These are phyloP conservation scores for Mesitornis unicolor DNA, from an alignment of 2,113 vertebrate species.

Conservation along the genomic window DNA sequence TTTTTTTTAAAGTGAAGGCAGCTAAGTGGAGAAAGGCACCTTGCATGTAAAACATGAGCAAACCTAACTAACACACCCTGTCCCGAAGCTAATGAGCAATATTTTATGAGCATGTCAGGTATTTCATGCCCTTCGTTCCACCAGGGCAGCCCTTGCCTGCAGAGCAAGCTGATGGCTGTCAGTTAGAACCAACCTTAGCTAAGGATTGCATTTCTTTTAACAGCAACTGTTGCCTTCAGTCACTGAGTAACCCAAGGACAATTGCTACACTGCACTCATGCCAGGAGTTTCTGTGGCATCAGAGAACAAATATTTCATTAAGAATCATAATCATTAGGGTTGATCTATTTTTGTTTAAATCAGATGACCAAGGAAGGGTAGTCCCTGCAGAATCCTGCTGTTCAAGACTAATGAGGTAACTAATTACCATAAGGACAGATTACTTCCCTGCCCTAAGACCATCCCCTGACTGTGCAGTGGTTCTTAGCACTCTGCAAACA, in stretches of 20 bases:
- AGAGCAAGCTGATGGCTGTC: neutral
- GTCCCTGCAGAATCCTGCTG: neutral
- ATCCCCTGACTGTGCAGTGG: neutral
- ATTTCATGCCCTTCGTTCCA: neutral
- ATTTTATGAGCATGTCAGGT: neutral
- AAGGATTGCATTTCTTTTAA: neutral
- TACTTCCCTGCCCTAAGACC: neutral
- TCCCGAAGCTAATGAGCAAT: neutral
- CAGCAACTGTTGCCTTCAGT: constrained; percentile 34
- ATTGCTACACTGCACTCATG: neutral
- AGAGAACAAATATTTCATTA: neutral
- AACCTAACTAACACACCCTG: neutral
- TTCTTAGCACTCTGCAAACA: neutral
- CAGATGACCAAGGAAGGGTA: neutral
- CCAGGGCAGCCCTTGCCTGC: neutral
- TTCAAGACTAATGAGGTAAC: neutral
- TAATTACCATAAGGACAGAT: neutral
- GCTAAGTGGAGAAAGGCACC: neutral
- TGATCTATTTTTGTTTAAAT: neutral
- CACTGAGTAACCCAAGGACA: neutral
- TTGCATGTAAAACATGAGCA: neutral
- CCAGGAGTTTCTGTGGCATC: neutral
- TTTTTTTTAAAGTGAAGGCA: neutral
- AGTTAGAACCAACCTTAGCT: neutral
- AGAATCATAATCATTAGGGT: neutral